phyloP scores from a whole-genome alignment of 2,113 vertebrate species.

The Oreocharis arfaki region DNA sequence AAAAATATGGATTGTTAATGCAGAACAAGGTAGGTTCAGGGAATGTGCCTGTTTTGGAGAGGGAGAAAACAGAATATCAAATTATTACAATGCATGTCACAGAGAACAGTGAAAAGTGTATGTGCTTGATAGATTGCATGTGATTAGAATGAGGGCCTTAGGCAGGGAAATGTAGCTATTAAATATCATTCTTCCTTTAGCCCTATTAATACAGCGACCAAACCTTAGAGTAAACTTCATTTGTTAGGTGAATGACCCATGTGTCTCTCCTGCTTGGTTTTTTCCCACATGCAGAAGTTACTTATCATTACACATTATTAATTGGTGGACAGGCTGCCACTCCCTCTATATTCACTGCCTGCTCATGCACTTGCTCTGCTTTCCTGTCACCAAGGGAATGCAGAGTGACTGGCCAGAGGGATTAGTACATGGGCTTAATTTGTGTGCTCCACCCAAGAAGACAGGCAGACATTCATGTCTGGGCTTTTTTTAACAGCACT shows the following conservation, averaged over 20 bases:
- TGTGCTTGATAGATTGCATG: background rate
- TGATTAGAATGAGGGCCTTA: background rate
- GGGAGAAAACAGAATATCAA: background rate
- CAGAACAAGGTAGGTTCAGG: background rate
- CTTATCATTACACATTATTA: background rate
- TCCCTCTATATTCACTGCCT: background rate
- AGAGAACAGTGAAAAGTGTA: slow-evolving; percentile 14
- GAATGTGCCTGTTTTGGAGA: background rate
- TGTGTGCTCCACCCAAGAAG: background rate
- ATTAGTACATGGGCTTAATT: background rate
- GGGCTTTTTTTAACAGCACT: background rate
- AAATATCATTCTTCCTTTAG: slow-evolving; percentile 3
- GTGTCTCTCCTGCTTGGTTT: background rate
- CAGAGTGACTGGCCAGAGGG: background rate
- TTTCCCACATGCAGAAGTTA: background rate
- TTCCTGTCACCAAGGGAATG: background rate
- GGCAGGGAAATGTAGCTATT: background rate
- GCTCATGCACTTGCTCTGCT: background rate
- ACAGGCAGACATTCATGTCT: background rate
- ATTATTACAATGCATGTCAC: background rate
- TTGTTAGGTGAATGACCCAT: slow-evolving; percentile 7
- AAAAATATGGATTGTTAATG: background rate
- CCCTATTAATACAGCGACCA: background rate
- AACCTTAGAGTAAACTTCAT: slow-evolving; percentile 34
- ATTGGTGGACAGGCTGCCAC: background rate